Base-by-base conservation (phyloP, 2,888 invertebrate species). In the Gastrophysa polygoni region DNA sequence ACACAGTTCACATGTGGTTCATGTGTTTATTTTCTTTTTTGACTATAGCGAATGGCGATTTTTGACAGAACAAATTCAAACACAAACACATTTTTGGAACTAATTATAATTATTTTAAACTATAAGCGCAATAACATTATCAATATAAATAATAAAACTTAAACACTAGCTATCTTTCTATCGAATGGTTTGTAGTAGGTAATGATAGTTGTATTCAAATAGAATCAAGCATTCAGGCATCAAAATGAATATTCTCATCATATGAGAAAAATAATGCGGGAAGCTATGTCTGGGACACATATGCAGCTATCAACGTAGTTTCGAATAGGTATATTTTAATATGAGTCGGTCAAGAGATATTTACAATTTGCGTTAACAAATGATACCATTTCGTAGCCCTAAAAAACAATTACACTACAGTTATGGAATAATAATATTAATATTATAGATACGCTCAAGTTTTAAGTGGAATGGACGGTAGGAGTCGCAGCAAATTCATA, bases 401-500 rank as follows among this genome's bases (percentile, higher is more conserved):
- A 52, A 14, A 51, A 20, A 20, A 52, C n/a, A 47, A 43, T 58
- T 17, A 55, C 43, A 62, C 62, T 55, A 62, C 62, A 62, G 55
- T 58, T 62, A 58, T 43, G 58, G 48, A 57, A 38, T 38, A 38
- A n/a, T 38, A 4, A 38, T 38, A 4, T 58, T 54, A 38, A 54
- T n/a, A 29, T 43, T 34, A 48, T 61, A 57, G 20, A 55, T 56
- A 56, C 32, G 16, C 20, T 59, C 55, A 50, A 32, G 54, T 21
- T 57, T 68, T 56, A 63, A 57, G 64, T 51, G 17, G 68, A 55
- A 64, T 77, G 77, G 16, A 77, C 77, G 57, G 71, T 69, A 2
- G 77, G 77, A 21, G 68, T 67, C 10, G 75, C 60, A 52, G 69
- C 64, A 48, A 78, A 88, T 79, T 88, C 87, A 81, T 84, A 88